Evolutionary conservation across 2,888 invertebrate species (phyloP), one percentile per base, ranked within the genome.

Genomic region (Drosophila kokeensis): DNA sequence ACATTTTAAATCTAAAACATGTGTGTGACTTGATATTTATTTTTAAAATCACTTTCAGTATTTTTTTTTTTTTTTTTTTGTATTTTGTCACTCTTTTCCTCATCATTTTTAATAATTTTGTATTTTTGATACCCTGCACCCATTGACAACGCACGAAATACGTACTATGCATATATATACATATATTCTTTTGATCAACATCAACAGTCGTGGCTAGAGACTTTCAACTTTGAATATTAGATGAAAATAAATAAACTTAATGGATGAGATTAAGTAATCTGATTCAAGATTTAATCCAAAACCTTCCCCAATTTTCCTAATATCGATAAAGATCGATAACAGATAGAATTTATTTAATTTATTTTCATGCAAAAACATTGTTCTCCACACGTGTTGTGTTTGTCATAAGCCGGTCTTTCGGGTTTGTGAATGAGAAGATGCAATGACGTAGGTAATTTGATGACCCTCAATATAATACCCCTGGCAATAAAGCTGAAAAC

Each of bases 11-110:
- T 90, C 83, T 81, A 79, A 86, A 88, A 89, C 89, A 90, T 90
- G 78, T 90, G 83, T 86, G 82, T 80, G 87, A 82, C 77, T 90
- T 82, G 81, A 77, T 80, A 77, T 90, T 88, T 82, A 90, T 90
- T 90, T 87, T 79, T 85, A 90, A 85, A 63, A 77, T 57, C 36
- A 68, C 72, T 66, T 69, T 71, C 49, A 29, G 58, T 70, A 63
- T 62, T 61, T 69, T 38, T 15, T 18, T 38, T 5, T 38, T 5
- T 40, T 8, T 45, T 15, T 4, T 45, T 1, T 21, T 45, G 24
- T 59, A 15, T 15, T 24, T 45, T 45, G 24, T 55, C 54, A 71
- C 40, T 62, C 42, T 36, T 48, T 60, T 40, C 53, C 40, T 36
- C 40, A 42, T 53, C 0, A 36, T 58, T 30, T 58, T 34, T 45